Percentiles rank a stretch among this genome's conserved stretches.
These are phyloP conservation scores for Bothrops jararaca DNA, from an alignment of 2,113 vertebrate species.

Conservation along the genomic window DNA sequence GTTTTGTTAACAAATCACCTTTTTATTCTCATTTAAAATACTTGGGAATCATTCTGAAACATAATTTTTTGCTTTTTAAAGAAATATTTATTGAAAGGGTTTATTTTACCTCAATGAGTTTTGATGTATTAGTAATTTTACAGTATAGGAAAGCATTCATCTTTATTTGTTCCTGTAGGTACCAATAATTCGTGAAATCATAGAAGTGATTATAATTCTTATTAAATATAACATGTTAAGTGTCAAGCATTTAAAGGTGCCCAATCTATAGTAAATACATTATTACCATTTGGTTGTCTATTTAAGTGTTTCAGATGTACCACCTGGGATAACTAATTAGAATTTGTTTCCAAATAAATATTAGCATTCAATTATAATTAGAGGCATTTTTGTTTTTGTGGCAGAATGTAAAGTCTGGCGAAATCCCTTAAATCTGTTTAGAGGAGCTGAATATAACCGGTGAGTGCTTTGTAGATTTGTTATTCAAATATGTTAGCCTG, in stretches of 20 bases:
- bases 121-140: neutral
- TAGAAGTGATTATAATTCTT: neutral
- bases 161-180: neutral
- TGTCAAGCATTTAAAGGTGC: neutral
- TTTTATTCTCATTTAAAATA: neutral
- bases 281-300: neutral
- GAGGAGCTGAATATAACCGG: conserved; percentile 98
- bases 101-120: neutral
- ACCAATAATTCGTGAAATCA: neutral
- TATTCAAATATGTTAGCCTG: neutral
- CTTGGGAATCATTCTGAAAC: neutral
- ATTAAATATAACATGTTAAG: neutral
- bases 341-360: conserved; percentile 32
- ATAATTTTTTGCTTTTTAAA: neutral
- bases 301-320: conserved; percentile 20
- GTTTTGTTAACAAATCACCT: neutral
- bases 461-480: conserved; percentile 61
- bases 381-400: no score
- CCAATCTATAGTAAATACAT: conserved; percentile 1
- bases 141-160: neutral
- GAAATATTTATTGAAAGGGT: neutral
- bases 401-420: conserved; percentile 99
- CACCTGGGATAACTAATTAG: conserved; percentile 38
- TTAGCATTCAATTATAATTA: no score
- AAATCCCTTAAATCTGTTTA: conserved; percentile 96